A percentile compares a stretch with the other conserved stretches of the same genome.
Conservation (phyloP, 2,113 vertebrate species). For the Gobio gobio region DNA sequence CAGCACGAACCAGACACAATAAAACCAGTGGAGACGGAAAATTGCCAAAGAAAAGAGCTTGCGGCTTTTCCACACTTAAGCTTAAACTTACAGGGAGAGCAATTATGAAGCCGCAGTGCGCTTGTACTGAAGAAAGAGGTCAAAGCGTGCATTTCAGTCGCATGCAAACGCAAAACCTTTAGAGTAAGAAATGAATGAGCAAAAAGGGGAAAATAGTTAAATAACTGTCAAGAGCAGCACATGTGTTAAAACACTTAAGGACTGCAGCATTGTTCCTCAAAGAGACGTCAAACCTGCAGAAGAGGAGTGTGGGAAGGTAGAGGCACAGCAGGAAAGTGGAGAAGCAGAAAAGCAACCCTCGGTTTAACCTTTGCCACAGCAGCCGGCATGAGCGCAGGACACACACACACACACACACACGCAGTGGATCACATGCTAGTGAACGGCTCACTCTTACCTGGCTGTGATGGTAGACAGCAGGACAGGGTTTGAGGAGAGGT, state of each 20-base stretch:
- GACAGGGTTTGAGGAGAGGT: conserved; percentile 47
- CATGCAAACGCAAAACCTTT: conserved; percentile 35
- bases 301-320: conserved; percentile 9
- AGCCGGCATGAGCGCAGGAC: background rate
- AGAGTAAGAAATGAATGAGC: conserved; percentile 38
- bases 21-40: conserved; percentile 64
- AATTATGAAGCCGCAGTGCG: conserved; percentile 66
- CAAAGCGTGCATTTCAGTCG: conserved; percentile 16
- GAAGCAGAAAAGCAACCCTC: conserved; percentile 1
- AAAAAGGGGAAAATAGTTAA: conserved; percentile 14
- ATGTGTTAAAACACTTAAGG: conserved; percentile 55
- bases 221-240: conserved; percentile 30
- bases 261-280: conserved; percentile 29
- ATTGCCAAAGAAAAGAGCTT: conserved; percentile 58
- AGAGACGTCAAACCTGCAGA: conserved; percentile 16
- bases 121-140: conserved; percentile 50
- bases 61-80: conserved; percentile 46
- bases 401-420: conserved; percentile 22
- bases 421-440: background rate
- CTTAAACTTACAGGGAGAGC: conserved; percentile 45
- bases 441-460: conserved; percentile 48
- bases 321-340: conserved; percentile 19
- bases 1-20: conserved; percentile 62
- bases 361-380: conserved; percentile 31
- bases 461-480: conserved; percentile 42